These are phyloP conservation scores for Echinarachnius parma DNA, from an alignment of 53 echinoderm and acorn worm genomes.

Conservation along the genomic window DNA sequence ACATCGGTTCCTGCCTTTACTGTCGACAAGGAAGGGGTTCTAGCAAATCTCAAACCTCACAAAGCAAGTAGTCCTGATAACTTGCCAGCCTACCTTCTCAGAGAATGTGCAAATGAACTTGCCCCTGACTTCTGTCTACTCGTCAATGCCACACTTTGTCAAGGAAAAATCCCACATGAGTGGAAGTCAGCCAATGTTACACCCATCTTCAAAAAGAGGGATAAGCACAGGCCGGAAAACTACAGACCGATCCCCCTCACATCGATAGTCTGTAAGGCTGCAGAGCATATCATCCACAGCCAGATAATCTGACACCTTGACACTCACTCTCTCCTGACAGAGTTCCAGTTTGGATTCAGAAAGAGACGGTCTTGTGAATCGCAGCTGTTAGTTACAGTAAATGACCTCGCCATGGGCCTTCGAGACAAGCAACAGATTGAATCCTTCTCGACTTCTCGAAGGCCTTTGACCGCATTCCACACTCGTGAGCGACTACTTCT, in stretches of 20 bases:
- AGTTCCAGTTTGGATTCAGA: conserved; percentile 33
- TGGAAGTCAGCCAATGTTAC: conserved; percentile 14
- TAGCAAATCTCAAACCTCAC: too few relatives aligned
- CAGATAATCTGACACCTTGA: conserved; percentile 21
- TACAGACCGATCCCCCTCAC: too few relatives aligned
- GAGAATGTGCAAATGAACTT: too few relatives aligned
- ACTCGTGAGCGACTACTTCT: conserved; percentile 24
- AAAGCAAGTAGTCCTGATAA: too few relatives aligned
- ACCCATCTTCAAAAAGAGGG: conserved; percentile 25
- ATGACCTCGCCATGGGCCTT: conserved; percentile 23
- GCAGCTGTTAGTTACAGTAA: conserved; percentile 23
- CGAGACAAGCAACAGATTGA: conserved; percentile 35
- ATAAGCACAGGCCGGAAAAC: too few relatives aligned
- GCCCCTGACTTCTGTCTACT: conserved; percentile 14
- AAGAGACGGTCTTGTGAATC: conserved; percentile 37
- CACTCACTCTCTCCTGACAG: conserved; percentile 21
- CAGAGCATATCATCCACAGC: conserved; percentile 27
- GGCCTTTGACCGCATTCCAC: conserved; percentile 7
- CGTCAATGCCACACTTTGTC: background rate
- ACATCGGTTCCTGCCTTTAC: too few relatives aligned
- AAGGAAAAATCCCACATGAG: conserved; percentile 9
- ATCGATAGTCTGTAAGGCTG: too few relatives aligned
- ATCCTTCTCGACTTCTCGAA: conserved; percentile 27
- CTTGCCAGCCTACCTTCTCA: too few relatives aligned
- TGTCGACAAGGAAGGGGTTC: too few relatives aligned